Base-by-base conservation (phyloP, 1,140 invertebrate genomes). In the Plectus sambesii region DNA sequence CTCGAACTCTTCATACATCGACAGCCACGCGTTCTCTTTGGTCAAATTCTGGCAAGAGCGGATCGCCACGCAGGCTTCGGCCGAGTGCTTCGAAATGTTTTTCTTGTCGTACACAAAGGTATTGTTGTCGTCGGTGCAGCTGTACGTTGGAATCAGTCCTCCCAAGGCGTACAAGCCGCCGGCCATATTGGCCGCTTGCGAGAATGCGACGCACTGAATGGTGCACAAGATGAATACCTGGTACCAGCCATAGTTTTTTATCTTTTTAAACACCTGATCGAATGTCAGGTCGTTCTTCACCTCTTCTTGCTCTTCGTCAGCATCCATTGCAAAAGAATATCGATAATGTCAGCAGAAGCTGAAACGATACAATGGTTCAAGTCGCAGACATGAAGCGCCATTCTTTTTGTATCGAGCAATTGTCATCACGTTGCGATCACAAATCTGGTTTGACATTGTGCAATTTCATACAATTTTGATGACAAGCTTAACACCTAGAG, bases 1-100 rank as follows among this genome's bases (percentile, higher is more conserved):
- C 33, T 58, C 15, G 23, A 58, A 56, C 30, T 56, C 55, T 27
- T 56, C 48, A 39, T 58, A 56, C 38, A 56, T 56, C 22, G 33
- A 40, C 19, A 36, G 23, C 55, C 55, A 56, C 12, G 27, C 27
- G 19, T 50, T 51, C 9, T 43, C 26, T 6, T 47, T 56, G 8
- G 36, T 3, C 5, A 56, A 15, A 38, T 57, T 55, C 5, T 30
- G 5, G 29, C 55, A 56, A 24, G 29, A 35, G 30, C 26, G 23
- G 9, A 56, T 33, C 39, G 58, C 9, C 15, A 19, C n/a, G 23
- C 55, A 56, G 3, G 55, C 55, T 12, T 4, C 17, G 1, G 53
- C 29, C 25, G 47, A 42, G 29, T 56, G 41, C 25, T 44, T 39
- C 2, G 15, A 15, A 8, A 56, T 41, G 9, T 49, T 17, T 12